Conservation (phyloP, 2,888 invertebrate genomes). For the Cecidostiba fungosa region DNA sequence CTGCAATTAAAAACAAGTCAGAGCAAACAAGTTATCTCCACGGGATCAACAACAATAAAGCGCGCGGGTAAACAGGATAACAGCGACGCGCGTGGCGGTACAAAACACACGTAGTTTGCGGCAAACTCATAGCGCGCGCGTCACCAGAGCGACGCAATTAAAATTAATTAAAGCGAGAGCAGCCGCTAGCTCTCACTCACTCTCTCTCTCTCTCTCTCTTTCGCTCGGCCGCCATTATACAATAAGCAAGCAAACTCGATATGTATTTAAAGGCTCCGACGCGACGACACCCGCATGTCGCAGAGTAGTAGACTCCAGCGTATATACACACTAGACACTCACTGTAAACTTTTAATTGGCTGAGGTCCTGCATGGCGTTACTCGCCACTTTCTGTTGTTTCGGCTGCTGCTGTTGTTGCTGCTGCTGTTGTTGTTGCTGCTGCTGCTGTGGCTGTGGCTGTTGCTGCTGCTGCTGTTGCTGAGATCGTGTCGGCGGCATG, state of each 20-base stretch:
- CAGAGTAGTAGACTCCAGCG: slow-evolving; percentile 13
- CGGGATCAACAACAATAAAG: not conserved
- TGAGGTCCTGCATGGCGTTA: slow-evolving; percentile 80
- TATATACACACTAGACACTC: slow-evolving; percentile 79
- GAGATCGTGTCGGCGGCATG: slow-evolving; percentile 81
- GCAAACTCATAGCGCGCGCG: not conserved
- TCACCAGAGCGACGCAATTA: slow-evolving; percentile 46
- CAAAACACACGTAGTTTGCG: not conserved
- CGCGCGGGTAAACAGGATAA: not conserved
- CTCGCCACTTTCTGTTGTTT: slow-evolving; percentile 67
- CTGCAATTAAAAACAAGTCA: not conserved
- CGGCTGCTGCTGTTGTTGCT: slow-evolving; percentile 67
- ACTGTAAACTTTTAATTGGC: slow-evolving; percentile 86
- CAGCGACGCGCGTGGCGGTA: not conserved
- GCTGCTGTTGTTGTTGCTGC: slow-evolving; percentile 60
- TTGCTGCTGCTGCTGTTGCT: slow-evolving; percentile 74
- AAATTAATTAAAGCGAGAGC: slow-evolving; percentile 58
- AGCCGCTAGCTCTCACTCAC: not conserved
- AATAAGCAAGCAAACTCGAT: slow-evolving; percentile 63
- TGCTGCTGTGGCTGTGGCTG: slow-evolving; percentile 64
- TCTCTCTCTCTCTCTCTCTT: not conserved
- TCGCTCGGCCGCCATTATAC: not conserved
- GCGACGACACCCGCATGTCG: not conserved
- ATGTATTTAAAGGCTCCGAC: slow-evolving; percentile 49
- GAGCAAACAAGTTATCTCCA: not conserved